Evolutionary conservation across 2,888 invertebrate species (phyloP).

Genomic region (Aethes cnicana): DNA sequence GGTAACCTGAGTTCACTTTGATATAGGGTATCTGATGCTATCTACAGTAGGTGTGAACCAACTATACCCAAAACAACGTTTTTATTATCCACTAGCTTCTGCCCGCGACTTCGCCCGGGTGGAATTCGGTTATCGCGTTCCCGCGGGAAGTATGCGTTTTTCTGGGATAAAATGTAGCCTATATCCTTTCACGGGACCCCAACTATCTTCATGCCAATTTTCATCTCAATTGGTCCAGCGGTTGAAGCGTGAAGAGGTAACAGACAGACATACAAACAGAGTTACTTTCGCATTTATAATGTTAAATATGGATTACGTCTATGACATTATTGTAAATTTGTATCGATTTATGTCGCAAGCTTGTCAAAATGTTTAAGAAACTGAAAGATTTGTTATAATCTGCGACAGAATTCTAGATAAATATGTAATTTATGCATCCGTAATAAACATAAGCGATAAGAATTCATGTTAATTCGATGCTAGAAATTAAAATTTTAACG

Average conservation of each 20-base stretch:
- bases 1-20: conserved; percentile 48
- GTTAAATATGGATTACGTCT: no score
- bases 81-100: conserved; percentile 34
- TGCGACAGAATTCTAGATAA: conserved; percentile 15
- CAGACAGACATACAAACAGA: no score
- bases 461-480: conserved; percentile 33
- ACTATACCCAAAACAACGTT: conserved; percentile 35
- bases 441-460: conserved; percentile 12
- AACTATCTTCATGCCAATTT: no score
- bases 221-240: no score
- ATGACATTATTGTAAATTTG: conserved; percentile 29
- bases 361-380: conserved; percentile 22
- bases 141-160: no score
- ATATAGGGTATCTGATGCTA: conserved; percentile 39
- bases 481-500: conserved; percentile 37
- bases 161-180: no score
- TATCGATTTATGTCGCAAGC: conserved; percentile 21
- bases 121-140: no score
- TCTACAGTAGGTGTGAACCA: conserved; percentile 48
- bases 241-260: no score
- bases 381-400: conserved; percentile 14
- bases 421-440: conserved; percentile 20
- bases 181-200: no score
- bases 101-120: no score
- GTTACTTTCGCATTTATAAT: no score